Conservation (phyloP, 2,113 vertebrate species). For the Lynx canadensis region DNA sequence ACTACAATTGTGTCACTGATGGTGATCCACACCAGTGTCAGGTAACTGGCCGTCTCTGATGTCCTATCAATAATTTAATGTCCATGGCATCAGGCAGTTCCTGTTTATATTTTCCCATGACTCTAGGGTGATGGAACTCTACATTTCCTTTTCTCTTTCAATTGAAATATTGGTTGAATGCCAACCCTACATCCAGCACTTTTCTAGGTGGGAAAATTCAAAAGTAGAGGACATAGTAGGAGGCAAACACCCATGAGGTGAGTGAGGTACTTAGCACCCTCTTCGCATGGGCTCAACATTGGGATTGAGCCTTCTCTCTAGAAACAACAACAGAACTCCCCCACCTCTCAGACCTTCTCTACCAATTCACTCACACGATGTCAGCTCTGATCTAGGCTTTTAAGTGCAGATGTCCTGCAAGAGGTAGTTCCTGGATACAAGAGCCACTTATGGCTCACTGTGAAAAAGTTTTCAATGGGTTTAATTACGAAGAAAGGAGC, state of each 20-base stretch:
- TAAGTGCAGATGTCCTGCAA: background rate
- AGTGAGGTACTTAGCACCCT: background rate
- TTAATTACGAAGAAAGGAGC: background rate
- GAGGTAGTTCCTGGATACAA: background rate
- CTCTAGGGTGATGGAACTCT: background rate
- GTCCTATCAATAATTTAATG: background rate
- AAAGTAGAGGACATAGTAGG: background rate
- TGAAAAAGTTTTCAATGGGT: background rate
- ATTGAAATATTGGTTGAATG: background rate
- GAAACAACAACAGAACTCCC: background rate
- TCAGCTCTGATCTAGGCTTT: background rate
- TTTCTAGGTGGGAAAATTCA: background rate
- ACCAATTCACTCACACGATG: background rate
- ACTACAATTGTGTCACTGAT: background rate
- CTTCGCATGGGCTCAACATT: background rate
- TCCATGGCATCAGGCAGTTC: background rate
- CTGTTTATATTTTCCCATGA: background rate
- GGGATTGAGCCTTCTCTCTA: background rate
- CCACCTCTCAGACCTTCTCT: background rate
- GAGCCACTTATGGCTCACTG: background rate
- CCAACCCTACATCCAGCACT: background rate
- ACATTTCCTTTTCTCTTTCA: background rate
- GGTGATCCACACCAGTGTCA: background rate
- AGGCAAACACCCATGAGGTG: background rate
- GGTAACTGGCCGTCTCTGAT: background rate